Conservation (phyloP, 2,888 invertebrate genomes). For the Aphodius granarius region DNA sequence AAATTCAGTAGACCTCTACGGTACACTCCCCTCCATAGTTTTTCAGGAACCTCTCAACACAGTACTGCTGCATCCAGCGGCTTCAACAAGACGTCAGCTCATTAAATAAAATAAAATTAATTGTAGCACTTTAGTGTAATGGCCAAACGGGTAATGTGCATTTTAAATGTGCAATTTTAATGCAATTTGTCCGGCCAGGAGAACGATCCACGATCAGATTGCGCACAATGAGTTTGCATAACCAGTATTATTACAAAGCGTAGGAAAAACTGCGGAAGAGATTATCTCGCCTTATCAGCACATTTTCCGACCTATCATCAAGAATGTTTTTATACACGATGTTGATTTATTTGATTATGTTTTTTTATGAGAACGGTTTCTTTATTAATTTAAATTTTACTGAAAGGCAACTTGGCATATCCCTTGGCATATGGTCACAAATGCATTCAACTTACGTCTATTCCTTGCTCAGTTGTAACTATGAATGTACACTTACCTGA, state of each 20-base stretch:
- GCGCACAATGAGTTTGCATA: background rate
- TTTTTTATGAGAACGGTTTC: background rate
- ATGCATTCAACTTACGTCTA: too few species aligned
- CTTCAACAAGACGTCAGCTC: background rate
- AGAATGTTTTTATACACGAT: background rate
- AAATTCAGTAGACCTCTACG: background rate
- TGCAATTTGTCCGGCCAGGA: background rate
- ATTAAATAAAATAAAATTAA: background rate
- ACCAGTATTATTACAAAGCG: background rate
- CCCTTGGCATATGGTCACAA: too few species aligned
- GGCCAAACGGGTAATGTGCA: background rate
- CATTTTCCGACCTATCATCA: background rate
- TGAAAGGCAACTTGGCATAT: too few species aligned
- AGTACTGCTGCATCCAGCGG: background rate
- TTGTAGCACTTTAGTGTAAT: background rate
- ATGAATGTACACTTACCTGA: too few species aligned
- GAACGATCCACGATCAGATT: background rate
- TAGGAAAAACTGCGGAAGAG: background rate
- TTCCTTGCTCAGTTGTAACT: too few species aligned
- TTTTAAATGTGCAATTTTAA: background rate
- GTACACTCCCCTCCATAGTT: background rate
- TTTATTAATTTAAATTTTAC: too few species aligned
- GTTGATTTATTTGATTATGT: background rate
- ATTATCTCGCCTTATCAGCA: background rate
- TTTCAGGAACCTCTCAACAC: background rate